phyloP scores from a whole-genome alignment of 2,113 vertebrate species.

The Ptyas mucosa region DNA sequence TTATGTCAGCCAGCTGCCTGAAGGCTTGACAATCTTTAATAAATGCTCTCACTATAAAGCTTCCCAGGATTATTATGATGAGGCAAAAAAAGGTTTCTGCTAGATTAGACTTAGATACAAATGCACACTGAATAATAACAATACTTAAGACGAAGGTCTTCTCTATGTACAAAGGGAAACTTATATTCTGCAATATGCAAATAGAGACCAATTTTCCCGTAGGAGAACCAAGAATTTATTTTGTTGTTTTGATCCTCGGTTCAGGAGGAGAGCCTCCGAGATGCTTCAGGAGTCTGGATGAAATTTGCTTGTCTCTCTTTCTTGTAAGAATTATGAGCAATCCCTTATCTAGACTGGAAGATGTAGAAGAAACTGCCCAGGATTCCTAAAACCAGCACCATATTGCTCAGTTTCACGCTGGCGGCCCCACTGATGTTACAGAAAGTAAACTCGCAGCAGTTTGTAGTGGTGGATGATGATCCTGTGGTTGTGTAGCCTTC shows the following conservation, averaged over 20 bases:
- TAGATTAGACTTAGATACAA: background rate
- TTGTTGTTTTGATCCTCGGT: background rate
- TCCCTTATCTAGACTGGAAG: background rate
- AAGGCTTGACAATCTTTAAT: background rate
- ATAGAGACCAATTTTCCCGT: background rate
- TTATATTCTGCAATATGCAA: background rate
- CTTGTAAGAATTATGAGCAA: background rate
- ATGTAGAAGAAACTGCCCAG: background rate
- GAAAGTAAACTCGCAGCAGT: background rate
- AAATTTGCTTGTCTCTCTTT: background rate
- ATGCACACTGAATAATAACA: background rate
- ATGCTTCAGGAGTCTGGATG: background rate
- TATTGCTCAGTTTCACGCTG: background rate
- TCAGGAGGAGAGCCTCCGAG: background rate
- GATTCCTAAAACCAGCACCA: background rate
- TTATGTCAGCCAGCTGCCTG: background rate
- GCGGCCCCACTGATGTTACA: background rate
- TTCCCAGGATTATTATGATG: background rate
- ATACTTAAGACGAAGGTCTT: background rate
- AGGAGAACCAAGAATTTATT: background rate
- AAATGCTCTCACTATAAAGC: background rate
- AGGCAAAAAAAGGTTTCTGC: background rate
- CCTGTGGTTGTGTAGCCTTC: background rate
- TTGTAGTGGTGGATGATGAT: background rate
- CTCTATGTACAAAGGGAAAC: background rate